A percentile compares a stretch with the other conserved stretches of the same genome.
Evolutionary conservation across 2,113 vertebrate species (phyloP).

Genomic region (Hypanus sabinus): DNA sequence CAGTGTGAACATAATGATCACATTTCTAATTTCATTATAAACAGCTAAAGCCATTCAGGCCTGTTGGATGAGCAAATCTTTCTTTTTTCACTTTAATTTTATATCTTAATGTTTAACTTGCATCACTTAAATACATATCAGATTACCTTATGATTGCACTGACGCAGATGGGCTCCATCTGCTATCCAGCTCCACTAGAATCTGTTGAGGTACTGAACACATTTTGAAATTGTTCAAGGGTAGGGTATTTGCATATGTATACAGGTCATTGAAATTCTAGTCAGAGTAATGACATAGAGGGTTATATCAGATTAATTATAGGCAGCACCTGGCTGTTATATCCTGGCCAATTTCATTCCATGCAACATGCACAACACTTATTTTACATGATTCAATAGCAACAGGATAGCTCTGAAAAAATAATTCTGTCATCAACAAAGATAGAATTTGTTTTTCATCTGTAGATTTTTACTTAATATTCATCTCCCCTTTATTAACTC

Average conservation of each 20-base stretch:
- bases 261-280: conserved; percentile 32
- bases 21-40: neutral
- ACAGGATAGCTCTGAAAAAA: neutral
- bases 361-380: neutral
- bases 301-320: conserved; percentile 34
- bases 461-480: conserved; percentile 6
- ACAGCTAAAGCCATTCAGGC: neutral
- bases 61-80: neutral
- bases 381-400: neutral
- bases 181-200: neutral
- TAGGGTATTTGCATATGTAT: neutral
- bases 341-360: conserved; percentile 15
- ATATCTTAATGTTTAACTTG: neutral
- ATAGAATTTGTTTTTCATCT: neutral
- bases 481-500: neutral
- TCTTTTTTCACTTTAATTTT: neutral
- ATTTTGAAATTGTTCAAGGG: neutral
- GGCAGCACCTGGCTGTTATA: conserved; percentile 25
- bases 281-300: conserved; percentile 20
- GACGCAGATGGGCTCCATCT: neutral
- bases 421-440: neutral
- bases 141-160: neutral
- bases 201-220: neutral
- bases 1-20: neutral
- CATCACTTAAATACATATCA: neutral